A percentile compares a stretch with the other conserved stretches of the same genome.
Conservation (phyloP, 2,113 vertebrate genomes). For the Danio rerio region DNA sequence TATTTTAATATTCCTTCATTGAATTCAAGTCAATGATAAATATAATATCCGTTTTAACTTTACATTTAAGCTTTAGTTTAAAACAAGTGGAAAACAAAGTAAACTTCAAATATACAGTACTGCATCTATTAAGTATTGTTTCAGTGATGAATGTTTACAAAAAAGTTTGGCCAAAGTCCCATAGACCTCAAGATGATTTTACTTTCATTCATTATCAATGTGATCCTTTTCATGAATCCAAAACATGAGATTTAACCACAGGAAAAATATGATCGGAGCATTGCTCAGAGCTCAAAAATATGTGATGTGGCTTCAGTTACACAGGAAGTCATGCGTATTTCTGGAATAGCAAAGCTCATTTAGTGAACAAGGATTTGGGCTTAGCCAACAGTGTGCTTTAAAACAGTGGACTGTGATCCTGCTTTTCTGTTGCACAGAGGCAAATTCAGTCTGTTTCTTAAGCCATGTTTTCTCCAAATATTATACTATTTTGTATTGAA, state of each 20-base stretch:
- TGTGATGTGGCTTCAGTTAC: background rate
- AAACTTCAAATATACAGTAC: too few species aligned
- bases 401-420: background rate
- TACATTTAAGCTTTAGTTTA: too few species aligned
- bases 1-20: too few species aligned
- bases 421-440: background rate
- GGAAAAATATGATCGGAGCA: background rate
- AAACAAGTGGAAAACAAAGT: too few species aligned
- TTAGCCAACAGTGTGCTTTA: background rate
- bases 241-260: background rate
- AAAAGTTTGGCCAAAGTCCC: background rate
- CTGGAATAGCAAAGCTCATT: background rate
- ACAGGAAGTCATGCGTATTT: background rate
- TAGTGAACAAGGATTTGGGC: background rate
- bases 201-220: background rate
- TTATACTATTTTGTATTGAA: background rate
- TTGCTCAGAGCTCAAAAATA: background rate
- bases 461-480: background rate
- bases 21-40: too few species aligned
- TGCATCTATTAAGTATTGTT: too few species aligned
- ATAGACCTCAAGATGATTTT: background rate
- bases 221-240: background rate
- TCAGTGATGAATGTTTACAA: too few species aligned
- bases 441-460: background rate
- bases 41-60: too few species aligned